Conservation (phyloP, 2,888 invertebrate species). For the Cancer borealis region DNA sequence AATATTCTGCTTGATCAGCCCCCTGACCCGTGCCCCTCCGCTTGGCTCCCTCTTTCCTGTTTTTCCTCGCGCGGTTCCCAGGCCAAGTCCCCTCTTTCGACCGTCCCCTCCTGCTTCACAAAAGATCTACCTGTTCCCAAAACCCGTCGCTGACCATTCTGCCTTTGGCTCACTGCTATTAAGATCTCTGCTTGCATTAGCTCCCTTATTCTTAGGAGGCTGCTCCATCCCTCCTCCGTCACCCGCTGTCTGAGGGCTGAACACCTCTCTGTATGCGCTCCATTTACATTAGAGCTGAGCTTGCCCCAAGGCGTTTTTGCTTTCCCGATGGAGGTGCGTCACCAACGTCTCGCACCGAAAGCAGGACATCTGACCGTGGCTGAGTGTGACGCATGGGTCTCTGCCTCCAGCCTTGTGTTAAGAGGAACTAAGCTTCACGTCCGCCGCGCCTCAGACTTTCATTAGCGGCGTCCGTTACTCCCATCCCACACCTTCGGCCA, state of each 20-base stretch:
- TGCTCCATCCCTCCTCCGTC: constrained; percentile 59
- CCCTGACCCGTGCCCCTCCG: constrained; percentile 63
- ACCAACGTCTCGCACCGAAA: constrained; percentile 57
- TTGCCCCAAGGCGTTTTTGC: constrained; percentile 69
- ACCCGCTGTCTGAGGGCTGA: constrained; percentile 61
- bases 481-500: neutral
- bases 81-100: constrained; percentile 49
- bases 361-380: constrained; percentile 65
- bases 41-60: constrained; percentile 54
- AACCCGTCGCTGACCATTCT: constrained; percentile 66
- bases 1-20: constrained; percentile 69
- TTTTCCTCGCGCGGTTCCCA: constrained; percentile 58
- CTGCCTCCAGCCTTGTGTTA: constrained; percentile 48
- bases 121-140: constrained; percentile 71
- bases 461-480: constrained; percentile 41
- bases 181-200: constrained; percentile 74
- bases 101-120: constrained; percentile 56
- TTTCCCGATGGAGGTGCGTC: constrained; percentile 49
- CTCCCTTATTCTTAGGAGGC: constrained; percentile 67
- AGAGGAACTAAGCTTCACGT: constrained; percentile 37
- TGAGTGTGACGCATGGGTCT: constrained; percentile 26
- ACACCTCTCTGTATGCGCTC: constrained; percentile 68
- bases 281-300: constrained; percentile 65
- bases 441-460: constrained; percentile 26
- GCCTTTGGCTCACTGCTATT: constrained; percentile 65